phyloP scores from a whole-genome alignment of 2,888 invertebrate species.

The Chrysomela aeneicollis region DNA sequence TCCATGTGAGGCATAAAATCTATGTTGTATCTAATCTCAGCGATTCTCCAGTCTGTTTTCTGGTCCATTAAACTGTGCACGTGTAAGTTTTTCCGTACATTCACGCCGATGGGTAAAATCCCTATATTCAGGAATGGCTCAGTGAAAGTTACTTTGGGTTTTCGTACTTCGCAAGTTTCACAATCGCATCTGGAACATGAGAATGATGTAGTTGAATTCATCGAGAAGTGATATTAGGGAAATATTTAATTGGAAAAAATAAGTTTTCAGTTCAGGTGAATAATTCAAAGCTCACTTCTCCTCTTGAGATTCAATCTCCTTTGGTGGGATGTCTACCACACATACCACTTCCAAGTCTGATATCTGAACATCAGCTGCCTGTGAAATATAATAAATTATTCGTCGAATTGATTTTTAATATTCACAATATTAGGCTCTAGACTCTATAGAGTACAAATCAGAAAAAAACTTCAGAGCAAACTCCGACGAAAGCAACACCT shows the following conservation, averaged over 20 bases:
- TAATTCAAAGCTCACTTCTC: conserved; percentile 4
- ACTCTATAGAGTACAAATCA: no score
- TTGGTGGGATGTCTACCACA: conserved; percentile 32
- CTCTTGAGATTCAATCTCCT: conserved; percentile 18
- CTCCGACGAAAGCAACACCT: no score
- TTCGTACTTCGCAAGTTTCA: not conserved
- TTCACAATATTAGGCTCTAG: no score
- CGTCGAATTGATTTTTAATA: no score
- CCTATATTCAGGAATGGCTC: conserved; percentile 49
- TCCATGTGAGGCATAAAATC: conserved; percentile 37
- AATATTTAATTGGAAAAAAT: no score
- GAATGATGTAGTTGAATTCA: not conserved
- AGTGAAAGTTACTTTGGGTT: conserved; percentile 41
- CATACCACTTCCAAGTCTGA: conserved; percentile 40
- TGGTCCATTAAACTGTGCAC: conserved; percentile 45
- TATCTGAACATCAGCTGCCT: conserved; percentile 40
- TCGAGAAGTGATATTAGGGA: not conserved
- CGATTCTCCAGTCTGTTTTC: conserved; percentile 48
- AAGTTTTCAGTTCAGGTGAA: no score
- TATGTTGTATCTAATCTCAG: conserved; percentile 49
- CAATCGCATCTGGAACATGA: conserved; percentile 19
- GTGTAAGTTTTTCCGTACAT: conserved; percentile 42
- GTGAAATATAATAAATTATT: conserved; percentile 10
- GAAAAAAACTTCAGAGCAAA: no score
- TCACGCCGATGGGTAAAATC: conserved; percentile 42